Evolutionary conservation across 1,140 invertebrate species (phyloP).

Genomic region (Ostrea edulis): DNA sequence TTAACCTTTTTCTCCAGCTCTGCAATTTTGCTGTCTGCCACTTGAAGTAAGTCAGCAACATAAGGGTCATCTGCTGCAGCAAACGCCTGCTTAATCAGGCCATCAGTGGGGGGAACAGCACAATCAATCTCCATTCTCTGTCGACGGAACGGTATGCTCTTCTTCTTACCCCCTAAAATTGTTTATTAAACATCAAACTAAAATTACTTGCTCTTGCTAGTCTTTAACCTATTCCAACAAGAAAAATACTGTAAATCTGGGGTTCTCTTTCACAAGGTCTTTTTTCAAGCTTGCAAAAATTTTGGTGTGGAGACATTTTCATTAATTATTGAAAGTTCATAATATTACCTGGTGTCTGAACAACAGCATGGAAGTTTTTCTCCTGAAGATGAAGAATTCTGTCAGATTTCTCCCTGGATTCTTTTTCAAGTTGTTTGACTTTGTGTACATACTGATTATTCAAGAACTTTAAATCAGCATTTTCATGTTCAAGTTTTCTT

Average conservation of each 20-base stretch:
- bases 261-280: no score
- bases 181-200: background rate
- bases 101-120: constrained; percentile 69
- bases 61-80: constrained; percentile 76
- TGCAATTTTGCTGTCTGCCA: constrained; percentile 77
- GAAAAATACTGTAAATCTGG: no score
- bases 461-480: constrained; percentile 82
- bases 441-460: constrained; percentile 82
- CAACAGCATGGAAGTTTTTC: constrained; percentile 82
- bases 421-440: constrained; percentile 81
- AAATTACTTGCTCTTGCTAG: background rate
- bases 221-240: no score
- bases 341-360: constrained; percentile 77
- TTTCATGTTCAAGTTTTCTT: constrained; percentile 83
- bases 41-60: constrained; percentile 77
- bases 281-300: no score
- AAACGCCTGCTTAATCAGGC: constrained; percentile 53
- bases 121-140: constrained; percentile 79
- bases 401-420: constrained; percentile 82
- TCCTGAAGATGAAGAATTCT: constrained; percentile 83
- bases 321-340: no score
- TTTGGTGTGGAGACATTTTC: no score
- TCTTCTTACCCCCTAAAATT: constrained; percentile 76
- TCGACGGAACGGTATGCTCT: constrained; percentile 77
- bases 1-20: constrained; percentile 70